Evolutionary conservation across 2,797 vertebrate genomes (phyloP).

Genomic region (Heliangelus exortis): DNA sequence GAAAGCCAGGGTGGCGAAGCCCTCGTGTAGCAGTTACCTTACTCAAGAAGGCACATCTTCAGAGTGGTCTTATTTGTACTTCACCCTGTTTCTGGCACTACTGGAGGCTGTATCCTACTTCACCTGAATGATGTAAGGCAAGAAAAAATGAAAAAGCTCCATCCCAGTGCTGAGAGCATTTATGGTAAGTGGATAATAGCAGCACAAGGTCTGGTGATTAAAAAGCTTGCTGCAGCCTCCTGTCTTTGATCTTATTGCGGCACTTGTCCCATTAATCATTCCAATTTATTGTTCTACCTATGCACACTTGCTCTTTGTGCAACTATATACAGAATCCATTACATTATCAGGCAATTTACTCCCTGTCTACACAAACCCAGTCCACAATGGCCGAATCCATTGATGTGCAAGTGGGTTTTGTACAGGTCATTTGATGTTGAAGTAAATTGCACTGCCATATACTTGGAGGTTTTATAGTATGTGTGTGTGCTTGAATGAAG

Average conservation of each 20-base stretch:
- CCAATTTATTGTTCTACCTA: slow-evolving; percentile 40
- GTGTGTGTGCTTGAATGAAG: neutral
- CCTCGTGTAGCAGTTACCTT: neutral
- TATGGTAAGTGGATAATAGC: neutral
- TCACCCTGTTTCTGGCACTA: neutral
- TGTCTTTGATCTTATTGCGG: slow-evolving; percentile 8
- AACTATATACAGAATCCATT: slow-evolving; percentile 24
- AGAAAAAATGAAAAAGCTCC: neutral
- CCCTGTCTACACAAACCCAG: neutral
- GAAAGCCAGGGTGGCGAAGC: neutral
- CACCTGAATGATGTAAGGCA: neutral
- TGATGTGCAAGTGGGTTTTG: slow-evolving; percentile 41
- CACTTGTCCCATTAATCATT: slow-evolving; percentile 16
- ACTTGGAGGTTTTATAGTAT: neutral
- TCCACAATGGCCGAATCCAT: neutral
- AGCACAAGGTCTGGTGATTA: neutral
- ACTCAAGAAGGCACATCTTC: neutral
- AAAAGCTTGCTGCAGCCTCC: neutral
- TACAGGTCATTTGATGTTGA: neutral
- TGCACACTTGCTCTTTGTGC: slow-evolving; percentile 36
- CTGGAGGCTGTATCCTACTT: neutral
- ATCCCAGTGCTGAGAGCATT: neutral
- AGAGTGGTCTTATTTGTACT: neutral
- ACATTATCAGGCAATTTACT: slow-evolving; percentile 50
- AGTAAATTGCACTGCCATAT: neutral